These are phyloP conservation scores for Myotis brandtii DNA, from an alignment of 2,113 vertebrate species.

Conservation along the genomic window DNA sequence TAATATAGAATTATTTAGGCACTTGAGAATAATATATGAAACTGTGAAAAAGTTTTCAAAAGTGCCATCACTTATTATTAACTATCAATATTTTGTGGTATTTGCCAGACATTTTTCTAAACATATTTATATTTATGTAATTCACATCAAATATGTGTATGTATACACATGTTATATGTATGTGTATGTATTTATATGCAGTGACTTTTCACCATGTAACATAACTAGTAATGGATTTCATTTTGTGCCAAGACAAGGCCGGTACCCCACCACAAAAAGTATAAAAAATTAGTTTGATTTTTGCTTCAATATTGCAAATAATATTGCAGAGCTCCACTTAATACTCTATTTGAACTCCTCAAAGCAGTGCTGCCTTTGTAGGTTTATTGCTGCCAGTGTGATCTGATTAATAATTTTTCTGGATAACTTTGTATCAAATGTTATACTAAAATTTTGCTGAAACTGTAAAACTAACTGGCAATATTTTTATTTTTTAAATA, in stretches of 20 bases:
- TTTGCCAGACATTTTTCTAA: neutral
- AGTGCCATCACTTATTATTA: neutral
- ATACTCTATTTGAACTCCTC: neutral
- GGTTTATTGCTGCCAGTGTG: neutral
- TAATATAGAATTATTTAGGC: neutral
- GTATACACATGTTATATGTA: accelerated
- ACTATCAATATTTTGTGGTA: neutral
- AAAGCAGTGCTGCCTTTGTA: neutral
- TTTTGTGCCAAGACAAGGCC: neutral
- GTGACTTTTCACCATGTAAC: neutral
- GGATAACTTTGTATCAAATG: neutral
- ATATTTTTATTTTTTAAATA: neutral
- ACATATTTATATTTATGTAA: neutral
- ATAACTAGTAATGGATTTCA: neutral
- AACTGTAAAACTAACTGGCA: neutral
- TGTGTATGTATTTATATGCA: neutral
- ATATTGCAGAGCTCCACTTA: neutral
- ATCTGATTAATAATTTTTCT: slow-evolving; percentile 3
- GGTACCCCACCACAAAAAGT: neutral
- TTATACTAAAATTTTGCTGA: neutral
- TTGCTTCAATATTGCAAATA: neutral
- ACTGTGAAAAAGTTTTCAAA: neutral
- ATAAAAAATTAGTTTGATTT: neutral
- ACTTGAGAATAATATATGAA: neutral
- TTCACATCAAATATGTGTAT: neutral